phyloP scores from a whole-genome alignment of 1,140 invertebrate species.

The Neelides sp. region DNA sequence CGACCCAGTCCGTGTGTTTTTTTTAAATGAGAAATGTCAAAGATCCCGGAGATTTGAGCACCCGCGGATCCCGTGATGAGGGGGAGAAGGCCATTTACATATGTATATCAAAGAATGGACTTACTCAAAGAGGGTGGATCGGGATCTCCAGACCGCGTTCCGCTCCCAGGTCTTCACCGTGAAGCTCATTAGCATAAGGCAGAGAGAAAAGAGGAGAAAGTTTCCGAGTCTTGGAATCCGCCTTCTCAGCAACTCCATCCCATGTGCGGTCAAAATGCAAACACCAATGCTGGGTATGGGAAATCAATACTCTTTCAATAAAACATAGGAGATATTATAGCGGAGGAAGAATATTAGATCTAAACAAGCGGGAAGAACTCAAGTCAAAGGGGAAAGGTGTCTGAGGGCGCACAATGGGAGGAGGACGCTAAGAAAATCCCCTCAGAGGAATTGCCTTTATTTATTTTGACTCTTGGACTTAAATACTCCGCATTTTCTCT shows the following conservation, averaged over 20 bases:
- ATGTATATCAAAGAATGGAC: too few species aligned
- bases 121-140: slow-evolving; percentile 35
- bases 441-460: too few species aligned
- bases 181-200: slow-evolving; percentile 33
- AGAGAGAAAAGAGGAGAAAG: slow-evolving; percentile 19
- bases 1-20: too few species aligned
- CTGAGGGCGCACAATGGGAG: not conserved
- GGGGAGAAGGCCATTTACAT: too few species aligned
- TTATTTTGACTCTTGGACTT: too few species aligned
- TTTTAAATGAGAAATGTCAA: too few species aligned
- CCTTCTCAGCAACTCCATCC: slow-evolving; percentile 31
- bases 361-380: too few species aligned
- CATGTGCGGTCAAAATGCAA: slow-evolving; percentile 33
- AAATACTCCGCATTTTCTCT: too few species aligned
- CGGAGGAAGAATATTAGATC: too few species aligned
- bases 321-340: not conserved
- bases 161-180: slow-evolving; percentile 36
- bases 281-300: slow-evolving; percentile 33
- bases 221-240: slow-evolving; percentile 28
- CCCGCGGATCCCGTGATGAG: too few species aligned
- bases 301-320: slow-evolving; percentile 14
- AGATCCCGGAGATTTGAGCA: too few species aligned
- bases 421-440: not conserved
- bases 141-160: slow-evolving; percentile 39
- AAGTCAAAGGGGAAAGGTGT: too few species aligned